A percentile compares a stretch with the other conserved stretches of the same genome.
Conservation (phyloP, 37 sponge, comb jelly and placozoan species). For the Halisarca cf. caerulea region DNA sequence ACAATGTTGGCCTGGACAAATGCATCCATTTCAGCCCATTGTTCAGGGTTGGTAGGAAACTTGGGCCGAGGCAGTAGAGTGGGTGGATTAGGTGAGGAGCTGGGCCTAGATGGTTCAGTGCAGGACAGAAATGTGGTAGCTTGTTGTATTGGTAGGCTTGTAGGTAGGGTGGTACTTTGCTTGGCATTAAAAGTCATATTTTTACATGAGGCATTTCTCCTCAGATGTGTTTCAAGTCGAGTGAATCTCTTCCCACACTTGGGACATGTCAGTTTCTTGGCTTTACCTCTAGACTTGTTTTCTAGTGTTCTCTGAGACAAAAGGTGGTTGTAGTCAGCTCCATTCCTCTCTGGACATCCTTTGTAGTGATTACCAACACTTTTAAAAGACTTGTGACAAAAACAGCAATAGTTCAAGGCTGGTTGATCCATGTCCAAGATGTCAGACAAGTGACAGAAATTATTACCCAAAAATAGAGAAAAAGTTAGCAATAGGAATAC, state of each 20-base stretch:
- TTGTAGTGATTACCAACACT: slow-evolving; percentile 8
- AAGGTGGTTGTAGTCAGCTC: slow-evolving; percentile 10
- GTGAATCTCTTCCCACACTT: background rate
- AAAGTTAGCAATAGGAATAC: background rate
- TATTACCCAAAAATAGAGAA: background rate
- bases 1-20: slow-evolving; percentile 1
- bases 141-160: no score
- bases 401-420: background rate
- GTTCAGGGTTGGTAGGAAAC: slow-evolving; percentile 5
- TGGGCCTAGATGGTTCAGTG: background rate
- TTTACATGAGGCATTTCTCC: background rate
- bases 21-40: slow-evolving; percentile 4
- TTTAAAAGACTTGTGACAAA: background rate
- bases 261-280: background rate
- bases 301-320: background rate
- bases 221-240: background rate
- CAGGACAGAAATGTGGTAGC: background rate
- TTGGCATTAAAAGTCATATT: background rate
- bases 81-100: background rate
- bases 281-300: background rate
- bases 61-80: background rate
- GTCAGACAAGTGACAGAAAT: background rate
- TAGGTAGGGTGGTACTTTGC: no score
- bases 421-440: slow-evolving; percentile 3
- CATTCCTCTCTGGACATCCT: slow-evolving; percentile 13